Conservation (phyloP, 1,140 invertebrate species). For the Drosophila rufa region DNA sequence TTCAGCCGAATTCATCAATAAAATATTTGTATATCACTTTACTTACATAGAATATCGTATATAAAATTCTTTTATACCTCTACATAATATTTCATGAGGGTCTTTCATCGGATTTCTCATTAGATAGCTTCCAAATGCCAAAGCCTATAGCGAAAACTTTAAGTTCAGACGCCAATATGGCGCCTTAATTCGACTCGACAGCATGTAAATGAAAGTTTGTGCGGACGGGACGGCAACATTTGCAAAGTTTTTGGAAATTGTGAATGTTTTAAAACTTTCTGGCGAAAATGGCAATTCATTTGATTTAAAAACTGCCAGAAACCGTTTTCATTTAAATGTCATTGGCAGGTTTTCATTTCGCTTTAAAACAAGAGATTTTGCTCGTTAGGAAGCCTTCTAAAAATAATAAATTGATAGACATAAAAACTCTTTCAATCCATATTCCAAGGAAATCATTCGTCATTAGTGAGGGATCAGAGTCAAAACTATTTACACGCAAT, state of each 20-base stretch:
- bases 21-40: background rate
- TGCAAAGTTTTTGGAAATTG: conserved; percentile 13
- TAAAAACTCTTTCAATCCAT: conserved; percentile 10
- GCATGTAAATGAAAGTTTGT: conserved; percentile 24
- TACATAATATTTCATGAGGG: too few relatives aligned
- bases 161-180: conserved; percentile 16
- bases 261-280: conserved; percentile 32
- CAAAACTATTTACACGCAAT: conserved; percentile 32
- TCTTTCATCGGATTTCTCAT: background rate
- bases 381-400: background rate
- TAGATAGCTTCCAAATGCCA: background rate
- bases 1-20: background rate
- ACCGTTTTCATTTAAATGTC: conserved; percentile 9
- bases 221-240: conserved; percentile 6
- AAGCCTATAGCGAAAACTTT: conserved; percentile 11
- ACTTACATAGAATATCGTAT: too few relatives aligned
- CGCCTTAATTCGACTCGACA: conserved; percentile 1
- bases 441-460: conserved; percentile 24
- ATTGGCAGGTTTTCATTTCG: conserved; percentile 44
- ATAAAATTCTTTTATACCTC: too few relatives aligned
- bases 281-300: conserved; percentile 33
- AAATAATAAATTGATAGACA: background rate
- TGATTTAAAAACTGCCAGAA: conserved; percentile 1
- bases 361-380: background rate
- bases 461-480: conserved; percentile 6